Percentiles rank a stretch among this genome's conserved stretches.
These are phyloP conservation scores for Bubo scandiacus DNA, from an alignment of 2,113 vertebrate genomes.

Conservation along the genomic window DNA sequence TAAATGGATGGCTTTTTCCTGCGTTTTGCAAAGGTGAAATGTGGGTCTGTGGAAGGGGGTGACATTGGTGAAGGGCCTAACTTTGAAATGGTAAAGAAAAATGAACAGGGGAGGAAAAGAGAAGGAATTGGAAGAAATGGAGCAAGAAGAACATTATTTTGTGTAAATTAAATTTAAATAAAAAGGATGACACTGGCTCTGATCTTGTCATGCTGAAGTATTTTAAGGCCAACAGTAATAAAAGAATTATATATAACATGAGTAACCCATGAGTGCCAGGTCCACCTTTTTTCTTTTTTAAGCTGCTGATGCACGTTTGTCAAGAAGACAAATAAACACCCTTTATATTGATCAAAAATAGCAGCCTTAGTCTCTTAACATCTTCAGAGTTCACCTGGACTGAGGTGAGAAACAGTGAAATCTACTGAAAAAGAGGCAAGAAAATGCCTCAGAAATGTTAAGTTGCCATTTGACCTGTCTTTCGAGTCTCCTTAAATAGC, in stretches of 20 bases:
- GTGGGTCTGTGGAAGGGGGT: background rate
- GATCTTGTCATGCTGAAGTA: conserved; percentile 61
- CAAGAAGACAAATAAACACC: conserved; percentile 47
- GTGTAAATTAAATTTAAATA: conserved; percentile 76
- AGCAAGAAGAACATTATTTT: conserved; percentile 74
- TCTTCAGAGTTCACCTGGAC: background rate
- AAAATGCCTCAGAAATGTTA: background rate
- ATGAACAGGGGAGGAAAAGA: conserved; percentile 53
- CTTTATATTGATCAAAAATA: background rate
- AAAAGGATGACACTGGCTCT: conserved; percentile 64
- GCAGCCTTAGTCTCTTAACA: background rate
- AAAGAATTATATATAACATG: conserved; percentile 46
- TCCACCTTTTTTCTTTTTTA: conserved; percentile 3
- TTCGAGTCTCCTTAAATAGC: background rate
- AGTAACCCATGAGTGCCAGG: background rate
- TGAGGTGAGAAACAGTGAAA: background rate
- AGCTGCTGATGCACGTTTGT: background rate
- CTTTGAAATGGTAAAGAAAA: conserved; percentile 65
- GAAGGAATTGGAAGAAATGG: conserved; percentile 68
- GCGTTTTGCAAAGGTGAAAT: conserved; percentile 31
- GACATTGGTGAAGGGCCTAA: conserved; percentile 48
- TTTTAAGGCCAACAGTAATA: conserved; percentile 51
- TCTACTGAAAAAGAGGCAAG: background rate
- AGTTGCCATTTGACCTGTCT: background rate
- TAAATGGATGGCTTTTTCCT: background rate